A percentile compares a stretch with the other conserved stretches of the same genome.
Evolutionary conservation across 2,797 vertebrate genomes (phyloP).

Genomic region (Triplophysa yarkandensis): DNA sequence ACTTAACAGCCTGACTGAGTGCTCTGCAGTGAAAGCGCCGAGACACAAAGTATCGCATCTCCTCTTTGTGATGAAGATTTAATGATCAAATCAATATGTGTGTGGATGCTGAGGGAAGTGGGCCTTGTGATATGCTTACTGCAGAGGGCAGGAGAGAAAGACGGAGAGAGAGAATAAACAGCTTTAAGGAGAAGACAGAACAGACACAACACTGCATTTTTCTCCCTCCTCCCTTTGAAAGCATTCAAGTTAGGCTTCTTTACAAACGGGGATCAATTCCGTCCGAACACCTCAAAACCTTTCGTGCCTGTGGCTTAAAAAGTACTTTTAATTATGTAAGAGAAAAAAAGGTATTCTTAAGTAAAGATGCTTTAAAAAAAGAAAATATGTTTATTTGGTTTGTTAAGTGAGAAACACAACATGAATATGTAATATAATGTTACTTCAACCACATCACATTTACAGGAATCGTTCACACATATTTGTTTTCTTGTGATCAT

Average conservation of each 20-base stretch:
- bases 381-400: constrained; percentile 1
- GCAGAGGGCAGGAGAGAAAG: constrained; percentile 32
- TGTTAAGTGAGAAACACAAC: not conserved
- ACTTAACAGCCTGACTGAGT: constrained; percentile 51
- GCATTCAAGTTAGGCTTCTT: constrained; percentile 48
- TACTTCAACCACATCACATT: not conserved
- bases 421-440: not conserved
- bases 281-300: constrained; percentile 52
- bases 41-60: constrained; percentile 58
- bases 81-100: constrained; percentile 82
- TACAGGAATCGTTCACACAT: not conserved
- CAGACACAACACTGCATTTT: constrained; percentile 48
- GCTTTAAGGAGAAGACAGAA: constrained; percentile 51
- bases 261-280: constrained; percentile 48
- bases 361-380: constrained; percentile 1
- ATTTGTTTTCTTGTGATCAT: not conserved
- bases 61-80: constrained; percentile 76
- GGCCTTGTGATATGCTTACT: constrained; percentile 74
- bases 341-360: not conserved
- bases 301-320: constrained; percentile 25
- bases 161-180: constrained; percentile 6
- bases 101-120: constrained; percentile 78
- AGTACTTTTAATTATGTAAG: constrained; percentile 45
- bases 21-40: constrained; percentile 53
- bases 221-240: constrained; percentile 40